Conservation (phyloP, 2,888 invertebrate species). For the Aphodius granarius region DNA sequence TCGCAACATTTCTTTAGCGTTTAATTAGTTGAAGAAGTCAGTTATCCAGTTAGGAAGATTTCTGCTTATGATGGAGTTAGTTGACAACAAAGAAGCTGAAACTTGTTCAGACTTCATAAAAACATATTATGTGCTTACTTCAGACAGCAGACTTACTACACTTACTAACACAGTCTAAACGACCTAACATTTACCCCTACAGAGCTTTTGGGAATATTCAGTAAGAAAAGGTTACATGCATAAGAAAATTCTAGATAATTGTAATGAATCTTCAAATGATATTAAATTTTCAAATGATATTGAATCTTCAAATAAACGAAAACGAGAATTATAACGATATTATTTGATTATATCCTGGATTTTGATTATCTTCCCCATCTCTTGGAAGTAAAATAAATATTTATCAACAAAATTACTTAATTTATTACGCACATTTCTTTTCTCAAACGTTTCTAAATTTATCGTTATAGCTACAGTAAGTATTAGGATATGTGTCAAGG, state of each 20-base stretch:
- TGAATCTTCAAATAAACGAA: no score
- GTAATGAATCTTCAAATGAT: no score
- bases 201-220: no score
- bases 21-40: neutral
- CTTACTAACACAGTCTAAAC: no score
- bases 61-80: neutral
- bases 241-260: no score
- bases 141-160: no score
- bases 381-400: neutral
- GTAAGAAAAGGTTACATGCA: no score
- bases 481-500: neutral
- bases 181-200: no score
- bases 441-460: neutral
- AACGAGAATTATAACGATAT: no score
- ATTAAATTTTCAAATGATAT: no score
- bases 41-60: neutral
- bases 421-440: neutral
- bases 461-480: neutral
- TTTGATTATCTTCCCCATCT: neutral
- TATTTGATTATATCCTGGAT: neutral
- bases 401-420: neutral
- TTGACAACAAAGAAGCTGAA: neutral
- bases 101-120: neutral
- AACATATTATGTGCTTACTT: neutral
- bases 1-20: neutral